Evolutionary conservation across 2,797 vertebrate genomes (phyloP).

Genomic region (Acridotheres tristis): DNA sequence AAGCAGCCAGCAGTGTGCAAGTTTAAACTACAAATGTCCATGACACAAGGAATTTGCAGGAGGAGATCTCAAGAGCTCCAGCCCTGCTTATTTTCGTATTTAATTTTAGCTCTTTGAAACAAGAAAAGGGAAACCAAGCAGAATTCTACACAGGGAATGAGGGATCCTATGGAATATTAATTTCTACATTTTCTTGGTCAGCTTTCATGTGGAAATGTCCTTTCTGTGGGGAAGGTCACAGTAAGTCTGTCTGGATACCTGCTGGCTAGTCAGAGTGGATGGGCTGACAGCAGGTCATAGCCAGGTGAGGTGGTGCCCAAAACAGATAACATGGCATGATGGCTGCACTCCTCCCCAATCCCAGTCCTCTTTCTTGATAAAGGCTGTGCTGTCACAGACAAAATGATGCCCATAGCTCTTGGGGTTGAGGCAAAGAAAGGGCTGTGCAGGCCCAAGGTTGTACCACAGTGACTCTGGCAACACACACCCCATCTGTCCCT

Average conservation of each 20-base stretch:
- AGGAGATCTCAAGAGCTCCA: neutral
- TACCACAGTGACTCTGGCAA: neutral
- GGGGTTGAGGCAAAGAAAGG: neutral
- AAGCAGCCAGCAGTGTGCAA: neutral
- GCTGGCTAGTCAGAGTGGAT: neutral
- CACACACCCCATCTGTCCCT: fast-evolving
- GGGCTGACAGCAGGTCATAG: neutral
- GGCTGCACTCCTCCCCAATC: neutral
- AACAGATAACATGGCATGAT: neutral
- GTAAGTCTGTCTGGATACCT: neutral
- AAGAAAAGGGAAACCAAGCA: neutral
- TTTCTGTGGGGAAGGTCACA: neutral
- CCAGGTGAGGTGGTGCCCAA: neutral
- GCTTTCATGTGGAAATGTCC: neutral
- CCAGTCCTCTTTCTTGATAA: neutral
- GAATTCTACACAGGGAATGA: neutral
- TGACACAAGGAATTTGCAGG: neutral
- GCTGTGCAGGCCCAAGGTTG: neutral
- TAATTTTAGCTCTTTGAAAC: neutral
- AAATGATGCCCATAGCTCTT: neutral
- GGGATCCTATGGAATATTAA: neutral
- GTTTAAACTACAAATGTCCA: neutral
- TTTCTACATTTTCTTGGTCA: neutral
- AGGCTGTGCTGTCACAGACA: neutral
- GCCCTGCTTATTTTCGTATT: neutral